Evolutionary conservation across 2,888 invertebrate species (phyloP).

Genomic region (Agrochola lychnidis): DNA sequence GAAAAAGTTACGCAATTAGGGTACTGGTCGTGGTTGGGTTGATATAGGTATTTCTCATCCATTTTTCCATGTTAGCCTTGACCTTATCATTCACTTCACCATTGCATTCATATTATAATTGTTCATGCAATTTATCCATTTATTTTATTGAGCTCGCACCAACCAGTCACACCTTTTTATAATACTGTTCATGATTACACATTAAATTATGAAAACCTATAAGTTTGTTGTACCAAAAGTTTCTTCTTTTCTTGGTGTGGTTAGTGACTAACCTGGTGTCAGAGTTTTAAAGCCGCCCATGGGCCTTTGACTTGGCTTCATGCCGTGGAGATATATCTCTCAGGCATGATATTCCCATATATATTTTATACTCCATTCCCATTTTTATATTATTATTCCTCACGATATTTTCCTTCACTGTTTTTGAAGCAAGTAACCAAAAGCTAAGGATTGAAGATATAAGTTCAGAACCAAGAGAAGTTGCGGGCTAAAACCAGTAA

Average conservation of each 20-base stretch:
- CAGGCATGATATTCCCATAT: too few species aligned
- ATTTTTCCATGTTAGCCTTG: not conserved
- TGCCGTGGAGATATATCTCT: too few species aligned
- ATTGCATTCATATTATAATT: not conserved
- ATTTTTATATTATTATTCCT: too few species aligned
- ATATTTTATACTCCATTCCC: too few species aligned
- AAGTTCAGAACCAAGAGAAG: not conserved
- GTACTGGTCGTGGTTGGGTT: not conserved
- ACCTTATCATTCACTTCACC: not conserved
- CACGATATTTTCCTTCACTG: too few species aligned
- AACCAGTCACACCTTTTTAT: not conserved
- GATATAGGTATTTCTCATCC: not conserved
- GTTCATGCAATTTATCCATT: not conserved
- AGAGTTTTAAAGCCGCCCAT: too few species aligned
- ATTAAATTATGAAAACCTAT: not conserved
- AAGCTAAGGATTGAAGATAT: not conserved
- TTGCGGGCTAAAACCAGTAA: conserved; percentile 5
- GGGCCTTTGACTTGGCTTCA: too few species aligned
- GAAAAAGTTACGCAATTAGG: too few species aligned
- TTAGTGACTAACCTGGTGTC: too few species aligned
- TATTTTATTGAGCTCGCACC: not conserved
- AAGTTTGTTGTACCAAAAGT: not conserved
- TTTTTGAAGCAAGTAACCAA: too few species aligned
- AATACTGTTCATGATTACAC: not conserved
- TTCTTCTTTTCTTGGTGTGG: too few species aligned